Percentiles rank a stretch among this genome's conserved stretches.
These are phyloP conservation scores for Manacus vitellinus DNA, from an alignment of 2,113 vertebrate species.

Conservation along the genomic window DNA sequence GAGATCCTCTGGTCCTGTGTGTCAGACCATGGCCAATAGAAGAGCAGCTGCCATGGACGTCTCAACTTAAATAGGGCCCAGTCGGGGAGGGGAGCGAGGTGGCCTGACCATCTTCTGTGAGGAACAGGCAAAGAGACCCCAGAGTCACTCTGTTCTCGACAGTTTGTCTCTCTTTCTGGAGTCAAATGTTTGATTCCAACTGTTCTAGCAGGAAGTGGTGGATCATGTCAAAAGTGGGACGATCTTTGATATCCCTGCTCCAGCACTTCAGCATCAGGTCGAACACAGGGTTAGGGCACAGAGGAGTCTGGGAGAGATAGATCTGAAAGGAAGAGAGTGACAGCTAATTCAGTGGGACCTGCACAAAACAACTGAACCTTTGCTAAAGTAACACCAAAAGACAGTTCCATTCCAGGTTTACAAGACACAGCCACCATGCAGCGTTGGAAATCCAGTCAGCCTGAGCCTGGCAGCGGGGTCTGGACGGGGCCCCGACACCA, in stretches of 20 bases:
- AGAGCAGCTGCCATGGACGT: conserved; percentile 62
- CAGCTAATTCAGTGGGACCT: neutral
- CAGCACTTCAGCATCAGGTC: conserved; percentile 95
- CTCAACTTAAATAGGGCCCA: neutral
- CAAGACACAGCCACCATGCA: conserved; percentile 39
- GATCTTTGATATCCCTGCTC: conserved; percentile 91
- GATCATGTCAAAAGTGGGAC: conserved; percentile 91
- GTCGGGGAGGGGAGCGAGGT: conserved; percentile 32
- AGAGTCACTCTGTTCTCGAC: neutral
- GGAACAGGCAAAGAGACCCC: conserved; percentile 17
- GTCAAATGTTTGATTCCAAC: conserved; percentile 73
- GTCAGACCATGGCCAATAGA: conserved; percentile 66
- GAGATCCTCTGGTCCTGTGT: conserved; percentile 58
- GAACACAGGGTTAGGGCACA: conserved; percentile 89
- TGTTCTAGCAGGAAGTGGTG: conserved; percentile 85
- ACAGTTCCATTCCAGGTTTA: neutral
- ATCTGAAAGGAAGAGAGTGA: conserved; percentile 74
- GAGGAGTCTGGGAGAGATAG: conserved; percentile 88
- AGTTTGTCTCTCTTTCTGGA: neutral
- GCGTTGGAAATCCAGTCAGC: neutral
- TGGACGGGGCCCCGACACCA: neutral
- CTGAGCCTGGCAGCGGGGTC: neutral
- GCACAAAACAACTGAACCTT: neutral
- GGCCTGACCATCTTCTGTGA: neutral
- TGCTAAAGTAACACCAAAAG: neutral